Percentiles rank a stretch among this genome's conserved stretches.
Conservation (phyloP, 2,888 invertebrate genomes). For the Danaus chrysippus region DNA sequence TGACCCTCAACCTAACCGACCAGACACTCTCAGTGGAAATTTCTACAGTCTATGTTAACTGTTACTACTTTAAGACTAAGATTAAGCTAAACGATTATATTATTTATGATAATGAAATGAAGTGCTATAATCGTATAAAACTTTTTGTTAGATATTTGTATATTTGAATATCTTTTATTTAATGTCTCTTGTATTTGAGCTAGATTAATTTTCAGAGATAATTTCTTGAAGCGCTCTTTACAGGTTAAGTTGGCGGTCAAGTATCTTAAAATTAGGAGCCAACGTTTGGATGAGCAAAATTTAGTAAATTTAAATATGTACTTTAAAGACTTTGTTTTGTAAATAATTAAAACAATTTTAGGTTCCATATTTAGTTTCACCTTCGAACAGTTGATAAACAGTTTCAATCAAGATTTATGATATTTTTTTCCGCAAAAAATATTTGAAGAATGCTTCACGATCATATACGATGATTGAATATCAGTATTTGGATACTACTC, state of each 20-base stretch:
- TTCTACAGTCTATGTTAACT: slow-evolving; percentile 51
- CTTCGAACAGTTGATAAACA: neutral
- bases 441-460: neutral
- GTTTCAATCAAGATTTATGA: neutral
- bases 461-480: slow-evolving; percentile 14
- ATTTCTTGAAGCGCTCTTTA: slow-evolving; percentile 64
- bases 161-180: slow-evolving; percentile 27
- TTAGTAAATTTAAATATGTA: too few species aligned
- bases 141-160: slow-evolving; percentile 6
- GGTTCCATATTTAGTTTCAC: too few species aligned
- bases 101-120: slow-evolving; percentile 28
- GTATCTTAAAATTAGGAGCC: slow-evolving; percentile 36
- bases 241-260: slow-evolving; percentile 59
- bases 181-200: slow-evolving; percentile 30
- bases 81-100: slow-evolving; percentile 2
- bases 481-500: slow-evolving; percentile 38
- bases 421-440: neutral
- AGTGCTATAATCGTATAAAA: slow-evolving; percentile 50
- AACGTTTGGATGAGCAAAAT: too few species aligned
- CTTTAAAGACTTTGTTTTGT: too few species aligned
- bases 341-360: too few species aligned
- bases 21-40: slow-evolving; percentile 44
- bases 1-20: slow-evolving; percentile 38
- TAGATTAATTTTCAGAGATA: slow-evolving; percentile 52
- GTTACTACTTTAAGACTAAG: slow-evolving; percentile 5